phyloP scores from a whole-genome alignment of 2,797 vertebrate genomes.

The Threskiornis aethiopicus region DNA sequence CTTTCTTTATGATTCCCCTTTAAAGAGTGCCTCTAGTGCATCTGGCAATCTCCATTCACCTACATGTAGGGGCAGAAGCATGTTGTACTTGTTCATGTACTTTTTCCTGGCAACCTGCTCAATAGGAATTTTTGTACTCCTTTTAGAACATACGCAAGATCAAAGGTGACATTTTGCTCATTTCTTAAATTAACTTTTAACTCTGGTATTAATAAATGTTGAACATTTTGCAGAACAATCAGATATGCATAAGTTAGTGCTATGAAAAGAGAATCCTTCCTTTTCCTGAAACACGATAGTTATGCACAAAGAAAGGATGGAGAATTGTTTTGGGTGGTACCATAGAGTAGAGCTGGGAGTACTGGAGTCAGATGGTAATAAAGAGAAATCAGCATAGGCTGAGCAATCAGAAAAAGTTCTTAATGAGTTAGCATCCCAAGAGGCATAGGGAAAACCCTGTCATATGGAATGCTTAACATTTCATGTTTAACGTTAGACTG shows the following conservation, averaged over 20 bases:
- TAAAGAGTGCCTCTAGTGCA: background rate
- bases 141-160: background rate
- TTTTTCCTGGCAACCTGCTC: background rate
- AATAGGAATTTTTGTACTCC: background rate
- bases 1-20: background rate
- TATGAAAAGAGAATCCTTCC: background rate
- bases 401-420: background rate
- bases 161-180: background rate
- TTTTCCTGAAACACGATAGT: background rate
- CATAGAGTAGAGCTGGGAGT: background rate
- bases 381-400: background rate
- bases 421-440: background rate
- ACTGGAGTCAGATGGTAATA: background rate
- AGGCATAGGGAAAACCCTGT: background rate
- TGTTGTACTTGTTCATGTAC: background rate
- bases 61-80: background rate
- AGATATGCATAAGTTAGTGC: background rate
- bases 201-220: background rate
- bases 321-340: background rate
- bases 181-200: background rate
- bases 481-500: background rate
- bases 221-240: background rate
- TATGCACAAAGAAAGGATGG: background rate
- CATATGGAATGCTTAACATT: constrained; percentile 6
- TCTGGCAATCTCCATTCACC: background rate